Conservation (phyloP, 2,797 vertebrate species). For the Sebastes reedi region DNA sequence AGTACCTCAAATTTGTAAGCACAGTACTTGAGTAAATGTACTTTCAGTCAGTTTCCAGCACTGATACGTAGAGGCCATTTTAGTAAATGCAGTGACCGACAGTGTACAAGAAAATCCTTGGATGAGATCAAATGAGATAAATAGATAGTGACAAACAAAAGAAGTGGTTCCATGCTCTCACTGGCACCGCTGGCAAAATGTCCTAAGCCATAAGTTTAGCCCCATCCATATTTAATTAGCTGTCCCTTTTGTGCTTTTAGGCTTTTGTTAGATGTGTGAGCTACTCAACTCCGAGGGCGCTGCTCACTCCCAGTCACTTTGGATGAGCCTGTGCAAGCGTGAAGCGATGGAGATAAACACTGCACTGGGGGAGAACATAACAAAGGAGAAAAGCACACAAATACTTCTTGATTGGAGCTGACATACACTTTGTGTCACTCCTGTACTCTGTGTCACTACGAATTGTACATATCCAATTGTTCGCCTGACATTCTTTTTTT, state of each 20-base stretch:
- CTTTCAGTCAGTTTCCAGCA: not conserved
- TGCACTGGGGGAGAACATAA: constrained; percentile 24
- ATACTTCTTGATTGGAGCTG: constrained; percentile 49
- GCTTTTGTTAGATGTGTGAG: constrained; percentile 33
- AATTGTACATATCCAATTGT: constrained; percentile 21
- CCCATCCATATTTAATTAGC: constrained; percentile 59
- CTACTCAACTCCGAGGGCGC: constrained; percentile 31
- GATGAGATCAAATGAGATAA: constrained; percentile 7
- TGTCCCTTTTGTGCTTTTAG: constrained; percentile 48
- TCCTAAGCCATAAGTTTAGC: constrained; percentile 45
- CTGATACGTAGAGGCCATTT: not conserved
- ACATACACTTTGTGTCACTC: constrained; percentile 53
- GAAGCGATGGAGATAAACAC: constrained; percentile 46
- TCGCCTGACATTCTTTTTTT: not conserved
- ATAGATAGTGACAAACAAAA: constrained; percentile 10
- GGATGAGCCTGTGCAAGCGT: constrained; percentile 51
- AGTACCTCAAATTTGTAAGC: not conserved
- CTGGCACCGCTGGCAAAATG: constrained; percentile 25
- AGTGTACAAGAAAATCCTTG: not conserved
- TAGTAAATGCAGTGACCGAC: not conserved
- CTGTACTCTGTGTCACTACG: constrained; percentile 20
- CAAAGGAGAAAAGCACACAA: constrained; percentile 26
- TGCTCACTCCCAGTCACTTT: constrained; percentile 42
- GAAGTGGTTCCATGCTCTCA: constrained; percentile 10
- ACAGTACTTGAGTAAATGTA: not conserved